Conservation (phyloP, 2,888 invertebrate genomes). For the Synergus laeviventris region DNA sequence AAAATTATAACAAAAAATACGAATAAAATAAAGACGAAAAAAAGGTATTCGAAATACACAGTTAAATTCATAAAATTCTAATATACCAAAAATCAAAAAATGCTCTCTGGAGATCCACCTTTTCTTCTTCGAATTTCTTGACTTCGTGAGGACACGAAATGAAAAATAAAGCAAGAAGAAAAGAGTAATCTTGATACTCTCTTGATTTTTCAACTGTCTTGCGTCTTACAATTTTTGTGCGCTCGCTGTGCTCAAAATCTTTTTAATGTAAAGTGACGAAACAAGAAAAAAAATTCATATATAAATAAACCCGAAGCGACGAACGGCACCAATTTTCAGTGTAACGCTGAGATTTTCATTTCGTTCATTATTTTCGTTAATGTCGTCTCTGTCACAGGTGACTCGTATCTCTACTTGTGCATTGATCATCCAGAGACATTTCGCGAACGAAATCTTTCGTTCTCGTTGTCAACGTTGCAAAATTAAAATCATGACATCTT, state of each 20-base stretch:
- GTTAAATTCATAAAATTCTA: not conserved
- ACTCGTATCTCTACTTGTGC: not conserved
- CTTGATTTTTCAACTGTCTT: constrained; percentile 3
- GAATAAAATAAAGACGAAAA: constrained; percentile 9
- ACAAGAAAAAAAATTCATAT: constrained; percentile 8
- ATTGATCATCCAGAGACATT: constrained; percentile 5
- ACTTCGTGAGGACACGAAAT: not conserved
- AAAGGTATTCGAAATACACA: not conserved
- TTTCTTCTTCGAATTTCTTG: constrained; percentile 5
- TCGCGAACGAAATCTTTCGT: not conserved
- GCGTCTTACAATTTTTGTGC: constrained; percentile 34
- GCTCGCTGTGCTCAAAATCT: constrained; percentile 36
- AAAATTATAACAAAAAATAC: constrained; percentile 11
- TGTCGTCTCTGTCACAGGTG: not conserved
- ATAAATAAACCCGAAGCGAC: constrained; percentile 32
- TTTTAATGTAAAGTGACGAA: not conserved
- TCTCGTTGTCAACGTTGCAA: constrained; percentile 16
- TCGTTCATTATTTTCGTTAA: constrained; percentile 19
- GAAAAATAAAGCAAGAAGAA: not conserved
- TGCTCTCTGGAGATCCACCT: not conserved
- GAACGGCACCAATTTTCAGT: constrained; percentile 26
- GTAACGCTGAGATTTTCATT: constrained; percentile 10
- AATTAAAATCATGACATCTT: not conserved
- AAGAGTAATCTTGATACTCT: not conserved
- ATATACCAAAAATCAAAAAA: constrained; percentile 3